Conservation (phyloP, 2,888 invertebrate species). For the Polydrusus tereticollis region DNA sequence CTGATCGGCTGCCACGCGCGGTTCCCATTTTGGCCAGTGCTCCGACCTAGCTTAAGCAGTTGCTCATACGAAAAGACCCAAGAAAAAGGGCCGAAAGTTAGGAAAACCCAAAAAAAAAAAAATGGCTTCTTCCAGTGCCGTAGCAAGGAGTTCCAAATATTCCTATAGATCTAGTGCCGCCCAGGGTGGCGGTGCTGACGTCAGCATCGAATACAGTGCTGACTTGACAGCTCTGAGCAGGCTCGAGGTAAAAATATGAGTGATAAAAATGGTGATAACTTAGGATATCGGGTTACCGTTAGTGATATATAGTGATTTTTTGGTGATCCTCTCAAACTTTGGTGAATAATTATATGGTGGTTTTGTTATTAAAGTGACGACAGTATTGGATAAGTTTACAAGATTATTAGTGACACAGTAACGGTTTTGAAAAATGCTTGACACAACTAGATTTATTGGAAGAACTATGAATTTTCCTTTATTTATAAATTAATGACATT, state of each 20-base stretch:
- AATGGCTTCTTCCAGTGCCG: conserved; percentile 63
- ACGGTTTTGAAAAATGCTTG: background rate
- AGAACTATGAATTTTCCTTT: background rate
- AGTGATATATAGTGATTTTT: conserved; percentile 34
- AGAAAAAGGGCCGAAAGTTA: conserved; percentile 32
- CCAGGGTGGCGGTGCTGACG: conserved; percentile 82
- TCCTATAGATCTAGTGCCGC: conserved; percentile 90
- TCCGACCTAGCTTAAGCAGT: conserved; percentile 42
- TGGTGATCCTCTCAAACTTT: conserved; percentile 19
- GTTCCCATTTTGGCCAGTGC: conserved; percentile 47
- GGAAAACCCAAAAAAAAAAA: conserved; percentile 58
- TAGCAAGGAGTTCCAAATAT: conserved; percentile 87
- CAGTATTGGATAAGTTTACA: conserved; percentile 1
- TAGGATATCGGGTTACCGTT: conserved; percentile 41
- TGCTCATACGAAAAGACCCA: conserved; percentile 28
- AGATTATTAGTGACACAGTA: background rate
- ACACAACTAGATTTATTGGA: background rate
- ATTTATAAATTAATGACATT: background rate
- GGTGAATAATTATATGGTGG: conserved; percentile 11
- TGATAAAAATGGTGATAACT: conserved; percentile 44
- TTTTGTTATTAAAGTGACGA: conserved; percentile 9
- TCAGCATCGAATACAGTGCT: conserved; percentile 95
- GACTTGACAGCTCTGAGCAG: conserved; percentile 95
- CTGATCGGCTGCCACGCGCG: conserved; percentile 69
- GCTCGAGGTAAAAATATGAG: conserved; percentile 84